Percentiles rank a stretch among this genome's conserved stretches.
Evolutionary conservation across 2,797 vertebrate genomes (phyloP).

Genomic region (Lacerta agilis): DNA sequence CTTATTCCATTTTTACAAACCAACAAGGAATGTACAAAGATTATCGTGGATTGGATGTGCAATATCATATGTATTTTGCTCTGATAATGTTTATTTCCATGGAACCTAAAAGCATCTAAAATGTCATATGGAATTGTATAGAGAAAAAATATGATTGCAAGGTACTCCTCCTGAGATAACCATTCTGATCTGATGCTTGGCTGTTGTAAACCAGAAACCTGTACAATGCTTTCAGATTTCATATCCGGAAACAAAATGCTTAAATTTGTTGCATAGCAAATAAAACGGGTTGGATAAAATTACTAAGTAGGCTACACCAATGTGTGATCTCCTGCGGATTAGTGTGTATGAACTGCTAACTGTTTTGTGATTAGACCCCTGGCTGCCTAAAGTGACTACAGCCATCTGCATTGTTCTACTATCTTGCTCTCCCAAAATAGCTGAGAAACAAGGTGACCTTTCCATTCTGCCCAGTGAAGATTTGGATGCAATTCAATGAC

Average conservation of each 20-base stretch:
- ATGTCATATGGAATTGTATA: not conserved
- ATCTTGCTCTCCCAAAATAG: constrained; percentile 3
- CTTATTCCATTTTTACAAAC: not conserved
- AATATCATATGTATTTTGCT: not conserved
- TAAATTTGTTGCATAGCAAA: not conserved
- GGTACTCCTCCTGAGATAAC: too few species aligned
- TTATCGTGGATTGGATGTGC: not conserved
- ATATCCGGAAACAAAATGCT: not conserved
- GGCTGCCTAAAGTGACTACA: not conserved
- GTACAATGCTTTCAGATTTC: not conserved
- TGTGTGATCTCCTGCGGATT: too few species aligned
- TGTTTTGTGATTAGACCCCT: not conserved
- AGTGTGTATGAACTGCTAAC: not conserved
- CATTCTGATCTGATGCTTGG: not conserved
- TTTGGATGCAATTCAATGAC: not conserved
- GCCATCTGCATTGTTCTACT: not conserved
- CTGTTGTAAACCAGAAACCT: not conserved
- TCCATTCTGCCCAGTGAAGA: constrained; percentile 1
- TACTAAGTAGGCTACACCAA: not conserved
- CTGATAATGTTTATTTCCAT: not conserved
- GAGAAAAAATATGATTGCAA: not conserved
- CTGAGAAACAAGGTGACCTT: not conserved
- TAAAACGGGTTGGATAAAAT: not conserved
- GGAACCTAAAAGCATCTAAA: not conserved
- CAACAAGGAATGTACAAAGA: not conserved